These are phyloP conservation scores for Trididemnum clinides DNA, from an alignment of 23 tunicate genomes.

Conservation along the genomic window DNA sequence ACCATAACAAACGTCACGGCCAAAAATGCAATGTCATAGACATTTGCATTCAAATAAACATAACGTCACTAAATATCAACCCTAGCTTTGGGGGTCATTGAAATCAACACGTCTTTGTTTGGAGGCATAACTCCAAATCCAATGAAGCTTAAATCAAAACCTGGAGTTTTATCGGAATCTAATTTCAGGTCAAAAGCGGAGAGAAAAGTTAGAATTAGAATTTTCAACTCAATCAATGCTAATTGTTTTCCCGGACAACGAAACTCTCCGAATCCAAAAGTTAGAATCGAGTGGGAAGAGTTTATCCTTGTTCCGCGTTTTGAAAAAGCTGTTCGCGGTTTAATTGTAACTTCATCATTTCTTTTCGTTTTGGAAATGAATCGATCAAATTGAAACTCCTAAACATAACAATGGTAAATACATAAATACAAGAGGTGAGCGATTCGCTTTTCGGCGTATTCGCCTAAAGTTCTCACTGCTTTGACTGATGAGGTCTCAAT, in stretches of 20 bases:
- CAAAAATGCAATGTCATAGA: no score
- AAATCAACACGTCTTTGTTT: neutral
- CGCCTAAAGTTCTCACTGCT: no score
- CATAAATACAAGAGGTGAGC: no score
- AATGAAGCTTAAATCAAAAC: slow-evolving; percentile 42
- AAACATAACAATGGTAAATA: no score
- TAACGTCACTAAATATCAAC: no score
- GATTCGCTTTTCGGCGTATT: no score
- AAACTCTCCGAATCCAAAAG: slow-evolving; percentile 59
- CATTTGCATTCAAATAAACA: no score
- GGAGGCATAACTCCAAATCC: slow-evolving; percentile 95
- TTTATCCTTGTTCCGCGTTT: slow-evolving; percentile 30
- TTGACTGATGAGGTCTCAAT: no score
- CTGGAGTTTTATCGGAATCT: slow-evolving; percentile 15
- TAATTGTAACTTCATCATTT: neutral
- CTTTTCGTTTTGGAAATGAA: slow-evolving; percentile 4
- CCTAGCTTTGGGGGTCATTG: no score
- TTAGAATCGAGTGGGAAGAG: slow-evolving; percentile 52
- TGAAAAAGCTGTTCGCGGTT: neutral
- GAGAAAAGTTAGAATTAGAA: slow-evolving; percentile 34
- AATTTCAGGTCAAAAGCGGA: slow-evolving; percentile 13
- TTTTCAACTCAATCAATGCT: slow-evolving; percentile 69
- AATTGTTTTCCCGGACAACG: slow-evolving; percentile 77
- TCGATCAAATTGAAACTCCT: slow-evolving; percentile 64
- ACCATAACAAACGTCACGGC: no score